phyloP scores from a whole-genome alignment of 2,888 invertebrate genomes.

The Eucriotettix oculatus region DNA sequence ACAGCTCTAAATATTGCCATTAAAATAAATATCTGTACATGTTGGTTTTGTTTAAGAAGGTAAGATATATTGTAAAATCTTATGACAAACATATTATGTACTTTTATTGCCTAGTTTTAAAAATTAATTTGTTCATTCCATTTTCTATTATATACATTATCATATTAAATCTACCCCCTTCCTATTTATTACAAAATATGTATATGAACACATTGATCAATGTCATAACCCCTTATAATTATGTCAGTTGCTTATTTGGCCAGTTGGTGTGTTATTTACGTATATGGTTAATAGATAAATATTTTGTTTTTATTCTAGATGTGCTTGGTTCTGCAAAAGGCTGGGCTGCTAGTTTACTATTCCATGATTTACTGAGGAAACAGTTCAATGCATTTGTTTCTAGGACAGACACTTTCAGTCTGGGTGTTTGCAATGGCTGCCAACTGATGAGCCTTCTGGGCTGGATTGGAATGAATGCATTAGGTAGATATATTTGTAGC shows the following conservation, averaged over 20 bases:
- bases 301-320: constrained; percentile 33
- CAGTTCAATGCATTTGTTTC: constrained; percentile 64
- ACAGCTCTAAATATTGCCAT: no score
- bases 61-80: no score
- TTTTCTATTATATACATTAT: no score
- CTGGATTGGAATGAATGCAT: constrained; percentile 51
- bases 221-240: no score
- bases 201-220: no score
- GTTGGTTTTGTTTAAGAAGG: no score
- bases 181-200: no score
- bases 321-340: constrained; percentile 95
- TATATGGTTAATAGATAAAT: not conserved
- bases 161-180: no score
- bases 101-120: no score
- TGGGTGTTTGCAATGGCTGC: constrained; percentile 98
- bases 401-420: constrained; percentile 73
- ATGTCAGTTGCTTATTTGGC: not conserved
- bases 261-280: not conserved
- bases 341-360: constrained; percentile 86
- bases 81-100: no score
- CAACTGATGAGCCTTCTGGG: constrained; percentile 89
- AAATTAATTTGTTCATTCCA: no score
- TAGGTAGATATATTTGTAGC: constrained; percentile 12
- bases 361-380: constrained; percentile 52
- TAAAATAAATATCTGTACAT: no score